A percentile compares a stretch with the other conserved stretches of the same genome.
Conservation (phyloP, 1,140 invertebrate genomes). For the Meloidogyne hapla region DNA sequence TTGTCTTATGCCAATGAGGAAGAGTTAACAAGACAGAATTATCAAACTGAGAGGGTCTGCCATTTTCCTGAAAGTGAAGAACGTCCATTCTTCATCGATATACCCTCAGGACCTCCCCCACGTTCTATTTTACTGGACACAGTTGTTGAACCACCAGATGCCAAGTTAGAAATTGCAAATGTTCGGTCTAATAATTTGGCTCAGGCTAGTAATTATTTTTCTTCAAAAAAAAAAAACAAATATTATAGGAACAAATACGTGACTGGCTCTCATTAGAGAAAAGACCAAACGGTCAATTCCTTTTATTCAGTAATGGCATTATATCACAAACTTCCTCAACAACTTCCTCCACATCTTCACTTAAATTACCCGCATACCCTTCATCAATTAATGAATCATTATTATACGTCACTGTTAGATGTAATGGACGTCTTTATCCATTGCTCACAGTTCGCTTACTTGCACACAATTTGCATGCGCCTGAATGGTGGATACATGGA, state of each 20-base stretch:
- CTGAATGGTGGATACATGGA: constrained; percentile 22
- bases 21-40: neutral
- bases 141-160: constrained; percentile 58
- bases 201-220: neutral
- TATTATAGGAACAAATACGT: constrained; percentile 35
- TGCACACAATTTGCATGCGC: constrained; percentile 41
- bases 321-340: constrained; percentile 15
- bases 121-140: constrained; percentile 54
- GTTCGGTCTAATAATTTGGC: constrained; percentile 54
- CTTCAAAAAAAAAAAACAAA: neutral
- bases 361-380: constrained; percentile 56
- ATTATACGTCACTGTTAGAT: constrained; percentile 58
- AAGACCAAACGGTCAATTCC: constrained; percentile 53
- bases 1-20: neutral
- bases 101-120: constrained; percentile 44
- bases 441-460: constrained; percentile 53
- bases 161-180: constrained; percentile 43
- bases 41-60: constrained; percentile 25
- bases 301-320: constrained; percentile 28
- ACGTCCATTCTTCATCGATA: constrained; percentile 58
- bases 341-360: constrained; percentile 9
- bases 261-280: constrained; percentile 40
- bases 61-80: constrained; percentile 52
- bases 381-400: constrained; percentile 58
- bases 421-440: constrained; percentile 55